phyloP scores from a whole-genome alignment of 2,113 vertebrate genomes.

The Aepyceros melampus region DNA sequence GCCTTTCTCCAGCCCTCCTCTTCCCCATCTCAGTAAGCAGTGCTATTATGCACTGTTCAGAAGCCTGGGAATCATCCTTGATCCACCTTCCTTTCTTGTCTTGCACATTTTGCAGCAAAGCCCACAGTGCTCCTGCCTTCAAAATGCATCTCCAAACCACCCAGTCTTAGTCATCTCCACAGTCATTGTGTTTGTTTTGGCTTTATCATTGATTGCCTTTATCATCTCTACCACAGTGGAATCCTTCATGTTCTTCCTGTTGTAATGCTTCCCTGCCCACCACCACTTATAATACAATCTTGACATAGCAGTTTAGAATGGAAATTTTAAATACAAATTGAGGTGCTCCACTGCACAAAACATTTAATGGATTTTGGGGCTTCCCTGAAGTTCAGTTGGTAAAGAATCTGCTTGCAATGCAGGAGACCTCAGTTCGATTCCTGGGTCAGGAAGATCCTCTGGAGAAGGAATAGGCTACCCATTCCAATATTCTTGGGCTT shows the following conservation, averaged over 20 bases:
- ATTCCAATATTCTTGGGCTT: neutral
- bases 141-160: neutral
- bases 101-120: neutral
- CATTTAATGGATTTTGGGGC: neutral
- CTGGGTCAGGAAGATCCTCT: neutral
- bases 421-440: neutral
- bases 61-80: neutral
- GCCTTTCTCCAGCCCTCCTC: no score
- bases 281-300: neutral
- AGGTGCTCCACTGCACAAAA: neutral
- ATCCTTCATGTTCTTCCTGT: neutral
- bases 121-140: neutral
- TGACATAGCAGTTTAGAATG: neutral
- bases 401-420: neutral
- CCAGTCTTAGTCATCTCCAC: neutral
- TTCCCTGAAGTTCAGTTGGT: neutral
- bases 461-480: neutral
- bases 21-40: neutral
- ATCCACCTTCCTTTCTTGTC: neutral
- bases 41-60: neutral
- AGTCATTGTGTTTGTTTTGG: neutral
- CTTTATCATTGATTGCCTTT: neutral
- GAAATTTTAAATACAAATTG: neutral
- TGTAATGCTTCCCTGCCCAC: neutral
- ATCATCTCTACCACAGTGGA: neutral